These are phyloP conservation scores for Panthera uncia DNA, from an alignment of 2,113 vertebrate species.

Conservation along the genomic window DNA sequence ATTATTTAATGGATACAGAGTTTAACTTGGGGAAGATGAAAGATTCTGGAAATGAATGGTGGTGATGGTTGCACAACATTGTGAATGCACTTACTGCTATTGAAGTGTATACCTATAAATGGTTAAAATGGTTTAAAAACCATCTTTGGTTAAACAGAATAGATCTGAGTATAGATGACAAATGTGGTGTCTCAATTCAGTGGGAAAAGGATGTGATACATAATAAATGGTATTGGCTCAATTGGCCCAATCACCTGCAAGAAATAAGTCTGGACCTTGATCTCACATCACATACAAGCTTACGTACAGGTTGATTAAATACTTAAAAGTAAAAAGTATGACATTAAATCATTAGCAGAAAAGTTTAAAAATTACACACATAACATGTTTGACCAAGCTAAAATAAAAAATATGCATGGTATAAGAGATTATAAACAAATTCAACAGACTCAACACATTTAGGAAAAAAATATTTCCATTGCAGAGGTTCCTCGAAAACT, in stretches of 20 bases:
- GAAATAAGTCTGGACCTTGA: not conserved
- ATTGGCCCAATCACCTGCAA: not conserved
- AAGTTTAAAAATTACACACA: not conserved
- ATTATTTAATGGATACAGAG: not conserved
- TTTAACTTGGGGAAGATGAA: not conserved
- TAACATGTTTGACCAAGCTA: not conserved
- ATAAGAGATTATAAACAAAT: conserved; percentile 12
- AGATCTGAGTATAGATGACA: not conserved
- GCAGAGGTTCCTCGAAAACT: not conserved
- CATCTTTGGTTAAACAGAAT: not conserved
- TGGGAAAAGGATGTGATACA: not conserved
- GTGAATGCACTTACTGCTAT: not conserved
- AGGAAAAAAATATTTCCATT: not conserved
- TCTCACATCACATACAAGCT: not conserved
- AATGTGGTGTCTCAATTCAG: not conserved
- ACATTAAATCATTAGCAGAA: not conserved
- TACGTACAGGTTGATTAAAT: not conserved
- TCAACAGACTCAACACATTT: not conserved
- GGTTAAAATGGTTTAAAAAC: not conserved
- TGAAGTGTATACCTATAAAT: not conserved
- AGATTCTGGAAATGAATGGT: not conserved
- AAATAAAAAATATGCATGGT: not conserved
- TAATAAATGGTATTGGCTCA: not conserved
- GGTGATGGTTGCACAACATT: not conserved
- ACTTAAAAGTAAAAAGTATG: not conserved